These are phyloP conservation scores for Sitobion miscanthi DNA, from an alignment of 1,140 invertebrate genomes.

Conservation along the genomic window DNA sequence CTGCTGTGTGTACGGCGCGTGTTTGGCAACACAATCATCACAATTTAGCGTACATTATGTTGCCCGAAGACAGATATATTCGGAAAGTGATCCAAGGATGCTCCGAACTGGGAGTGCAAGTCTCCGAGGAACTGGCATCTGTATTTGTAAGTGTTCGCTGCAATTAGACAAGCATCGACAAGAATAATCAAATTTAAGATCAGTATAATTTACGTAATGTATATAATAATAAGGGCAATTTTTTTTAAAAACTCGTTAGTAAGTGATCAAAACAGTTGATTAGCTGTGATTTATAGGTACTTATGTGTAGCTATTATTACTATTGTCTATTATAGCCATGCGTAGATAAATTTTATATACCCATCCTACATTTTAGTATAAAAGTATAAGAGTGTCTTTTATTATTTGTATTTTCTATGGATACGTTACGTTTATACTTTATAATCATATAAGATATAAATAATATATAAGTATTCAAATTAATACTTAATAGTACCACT, in stretches of 20 bases:
- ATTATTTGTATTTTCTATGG: no score
- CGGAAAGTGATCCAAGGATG: conserved; percentile 15
- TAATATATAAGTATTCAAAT: no score
- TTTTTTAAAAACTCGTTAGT: not conserved
- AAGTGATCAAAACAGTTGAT: not conserved
- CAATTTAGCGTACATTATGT: not conserved
- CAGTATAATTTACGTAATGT: not conserved
- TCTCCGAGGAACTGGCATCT: conserved; percentile 1
- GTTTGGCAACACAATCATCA: not conserved
- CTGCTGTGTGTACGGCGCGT: not conserved
- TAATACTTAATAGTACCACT: no score
- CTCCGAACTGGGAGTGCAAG: not conserved
- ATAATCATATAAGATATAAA: no score
- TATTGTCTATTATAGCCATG: no score
- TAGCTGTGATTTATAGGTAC: not conserved
- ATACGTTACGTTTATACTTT: no score
- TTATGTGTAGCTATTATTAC: no score
- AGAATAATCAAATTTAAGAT: no score
- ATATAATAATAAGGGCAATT: not conserved
- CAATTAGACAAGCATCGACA: no score
- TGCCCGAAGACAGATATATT: not conserved
- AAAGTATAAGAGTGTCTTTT: no score
- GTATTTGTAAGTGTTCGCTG: not conserved
- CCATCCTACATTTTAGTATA: no score
- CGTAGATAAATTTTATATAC: no score